A percentile compares a stretch with the other conserved stretches of the same genome.
phyloP scores from a whole-genome alignment of 2,888 invertebrate species.

The Melanchra persicariae region DNA sequence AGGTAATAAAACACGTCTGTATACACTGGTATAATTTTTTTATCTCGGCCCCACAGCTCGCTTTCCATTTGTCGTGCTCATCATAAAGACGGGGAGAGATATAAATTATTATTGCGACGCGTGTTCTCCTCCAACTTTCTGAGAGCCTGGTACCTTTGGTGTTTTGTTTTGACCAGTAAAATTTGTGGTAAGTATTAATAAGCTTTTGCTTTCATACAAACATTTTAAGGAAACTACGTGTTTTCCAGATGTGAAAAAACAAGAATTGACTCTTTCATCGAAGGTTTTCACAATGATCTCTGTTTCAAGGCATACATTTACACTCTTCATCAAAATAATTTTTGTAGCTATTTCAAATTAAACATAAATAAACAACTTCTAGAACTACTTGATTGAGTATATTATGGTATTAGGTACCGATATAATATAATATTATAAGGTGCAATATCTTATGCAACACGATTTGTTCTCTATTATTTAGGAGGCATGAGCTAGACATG shows the following conservation, averaged over 20 bases:
- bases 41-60: conserved; percentile 83
- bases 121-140: conserved; percentile 65
- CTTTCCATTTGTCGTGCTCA: conserved; percentile 83
- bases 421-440: no score
- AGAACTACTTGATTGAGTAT: no score
- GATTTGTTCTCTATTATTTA: no score
- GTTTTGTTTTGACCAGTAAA: conserved; percentile 56
- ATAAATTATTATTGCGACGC: conserved; percentile 81
- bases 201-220: background rate
- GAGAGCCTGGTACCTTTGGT: conserved; percentile 39
- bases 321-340: no score
- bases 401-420: no score
- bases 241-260: background rate
- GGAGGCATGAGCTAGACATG: no score
- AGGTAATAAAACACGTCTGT: conserved; percentile 60
- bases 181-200: conserved; percentile 19
- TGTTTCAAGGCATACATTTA: no score
- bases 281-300: background rate
- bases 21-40: conserved; percentile 84
- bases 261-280: background rate
- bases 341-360: no score
- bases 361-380: no score
- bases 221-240: background rate
- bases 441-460: no score
- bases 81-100: conserved; percentile 79